Evolutionary conservation across 2,797 vertebrate genomes (phyloP).

Genomic region (Podargus strigoides): DNA sequence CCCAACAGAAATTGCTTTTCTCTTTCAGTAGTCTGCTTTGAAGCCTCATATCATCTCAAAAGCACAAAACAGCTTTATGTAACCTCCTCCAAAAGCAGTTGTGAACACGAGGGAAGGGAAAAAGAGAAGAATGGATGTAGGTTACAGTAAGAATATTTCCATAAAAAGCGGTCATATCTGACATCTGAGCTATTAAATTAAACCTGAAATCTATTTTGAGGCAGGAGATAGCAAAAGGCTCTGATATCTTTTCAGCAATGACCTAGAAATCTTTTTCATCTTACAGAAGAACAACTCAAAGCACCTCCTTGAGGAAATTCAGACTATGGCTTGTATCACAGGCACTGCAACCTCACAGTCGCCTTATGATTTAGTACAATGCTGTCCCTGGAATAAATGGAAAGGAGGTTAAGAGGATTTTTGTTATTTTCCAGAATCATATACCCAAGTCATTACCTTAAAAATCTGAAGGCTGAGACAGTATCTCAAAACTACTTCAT

Average conservation of each 20-base stretch:
- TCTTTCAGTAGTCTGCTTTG: slow-evolving; percentile 48
- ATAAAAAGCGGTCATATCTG: slow-evolving; percentile 34
- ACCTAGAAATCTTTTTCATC: slow-evolving; percentile 42
- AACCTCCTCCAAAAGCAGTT: slow-evolving; percentile 52
- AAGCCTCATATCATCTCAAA: slow-evolving; percentile 31
- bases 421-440: slow-evolving; percentile 4
- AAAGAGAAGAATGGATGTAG: slow-evolving; percentile 31
- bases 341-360: neutral
- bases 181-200: slow-evolving; percentile 59
- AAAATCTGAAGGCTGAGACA: neutral
- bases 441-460: neutral
- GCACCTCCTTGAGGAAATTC: slow-evolving; percentile 16
- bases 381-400: neutral
- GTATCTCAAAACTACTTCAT: neutral
- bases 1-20: slow-evolving; percentile 36
- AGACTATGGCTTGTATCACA: neutral
- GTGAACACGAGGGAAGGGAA: slow-evolving; percentile 16
- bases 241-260: slow-evolving; percentile 44
- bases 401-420: neutral
- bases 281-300: slow-evolving; percentile 44
- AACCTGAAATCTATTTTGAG: slow-evolving; percentile 57
- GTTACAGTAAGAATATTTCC: slow-evolving; percentile 55
- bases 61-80: slow-evolving; percentile 58
- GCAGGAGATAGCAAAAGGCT: slow-evolving; percentile 38
- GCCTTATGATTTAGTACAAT: neutral